Conservation (phyloP, 64 coral and sea anemone genomes). For the Stichodactyla helianthus region DNA sequence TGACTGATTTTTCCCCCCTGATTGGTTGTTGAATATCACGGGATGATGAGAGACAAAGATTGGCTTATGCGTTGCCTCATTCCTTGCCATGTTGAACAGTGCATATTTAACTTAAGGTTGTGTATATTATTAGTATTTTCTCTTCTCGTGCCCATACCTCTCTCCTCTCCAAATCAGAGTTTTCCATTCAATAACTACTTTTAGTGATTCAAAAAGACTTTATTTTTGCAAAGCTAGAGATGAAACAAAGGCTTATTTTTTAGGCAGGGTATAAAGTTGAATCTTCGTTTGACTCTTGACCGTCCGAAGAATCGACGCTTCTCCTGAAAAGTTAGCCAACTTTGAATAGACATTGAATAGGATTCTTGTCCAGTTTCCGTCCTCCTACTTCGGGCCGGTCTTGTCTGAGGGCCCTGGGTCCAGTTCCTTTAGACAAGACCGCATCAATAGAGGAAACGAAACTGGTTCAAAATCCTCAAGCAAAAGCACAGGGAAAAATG, state of each 20-base stretch:
- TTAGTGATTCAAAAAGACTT: not conserved
- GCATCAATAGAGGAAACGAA: not conserved
- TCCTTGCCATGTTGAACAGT: not conserved
- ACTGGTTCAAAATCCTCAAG: not conserved
- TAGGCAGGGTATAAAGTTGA: not conserved
- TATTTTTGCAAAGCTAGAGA: not conserved
- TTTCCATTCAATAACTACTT: not conserved
- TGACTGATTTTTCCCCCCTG: not conserved
- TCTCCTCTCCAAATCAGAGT: not conserved
- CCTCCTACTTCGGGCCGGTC: not conserved
- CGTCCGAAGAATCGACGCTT: too few relatives aligned
- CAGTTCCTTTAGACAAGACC: not conserved
- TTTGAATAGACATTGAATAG: not conserved
- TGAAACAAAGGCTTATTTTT: not conserved
- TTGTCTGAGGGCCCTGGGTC: not conserved
- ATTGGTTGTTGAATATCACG: not conserved
- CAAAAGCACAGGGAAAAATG: not conserved
- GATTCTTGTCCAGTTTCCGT: not conserved
- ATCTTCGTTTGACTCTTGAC: not conserved
- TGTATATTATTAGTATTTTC: not conserved
- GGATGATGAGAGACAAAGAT: not conserved
- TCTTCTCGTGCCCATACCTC: constrained; percentile 9
- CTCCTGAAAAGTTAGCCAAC: not conserved
- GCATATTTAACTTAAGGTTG: not conserved
- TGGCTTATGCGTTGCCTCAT: not conserved